These are phyloP conservation scores for Aquatica leii DNA, from an alignment of 2,888 invertebrate species.

Conservation along the genomic window DNA sequence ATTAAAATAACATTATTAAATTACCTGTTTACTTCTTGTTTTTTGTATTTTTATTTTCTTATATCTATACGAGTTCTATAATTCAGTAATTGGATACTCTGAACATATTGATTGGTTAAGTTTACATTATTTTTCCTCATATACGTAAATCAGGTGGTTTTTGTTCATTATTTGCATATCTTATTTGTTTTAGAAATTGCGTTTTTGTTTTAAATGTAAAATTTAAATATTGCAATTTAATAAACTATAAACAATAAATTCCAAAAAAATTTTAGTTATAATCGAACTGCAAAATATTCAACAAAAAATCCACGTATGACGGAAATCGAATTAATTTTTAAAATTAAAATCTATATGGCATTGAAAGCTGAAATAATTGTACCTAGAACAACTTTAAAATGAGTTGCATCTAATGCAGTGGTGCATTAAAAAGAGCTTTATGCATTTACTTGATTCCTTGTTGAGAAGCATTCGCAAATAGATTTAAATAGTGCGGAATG, in stretches of 20 bases:
- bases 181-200: too few relatives aligned
- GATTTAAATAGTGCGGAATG: slow-evolving; percentile 6
- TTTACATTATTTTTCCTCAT: slow-evolving; percentile 3
- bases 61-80: slow-evolving; percentile 8
- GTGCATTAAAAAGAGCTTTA: slow-evolving; percentile 5
- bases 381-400: slow-evolving; percentile 3
- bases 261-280: too few relatives aligned
- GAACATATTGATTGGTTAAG: slow-evolving; percentile 4
- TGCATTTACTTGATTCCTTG: slow-evolving; percentile 10
- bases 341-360: neutral
- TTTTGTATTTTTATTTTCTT: slow-evolving; percentile 19
- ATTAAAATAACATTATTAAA: slow-evolving; percentile 20
- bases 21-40: slow-evolving; percentile 23
- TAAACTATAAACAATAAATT: too few relatives aligned
- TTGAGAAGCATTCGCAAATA: neutral
- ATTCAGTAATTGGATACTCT: neutral
- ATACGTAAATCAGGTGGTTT: neutral
- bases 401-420: slow-evolving; percentile 11
- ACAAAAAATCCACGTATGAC: too few relatives aligned
- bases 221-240: too few relatives aligned
- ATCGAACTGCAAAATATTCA: too few relatives aligned
- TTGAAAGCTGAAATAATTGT: slow-evolving; percentile 8
- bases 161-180: slow-evolving; percentile 7
- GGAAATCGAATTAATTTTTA: too few relatives aligned
- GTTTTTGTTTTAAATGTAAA: too few relatives aligned